Evolutionary conservation across 1,140 invertebrate species (phyloP).

Genomic region (Pantala flavescens): DNA sequence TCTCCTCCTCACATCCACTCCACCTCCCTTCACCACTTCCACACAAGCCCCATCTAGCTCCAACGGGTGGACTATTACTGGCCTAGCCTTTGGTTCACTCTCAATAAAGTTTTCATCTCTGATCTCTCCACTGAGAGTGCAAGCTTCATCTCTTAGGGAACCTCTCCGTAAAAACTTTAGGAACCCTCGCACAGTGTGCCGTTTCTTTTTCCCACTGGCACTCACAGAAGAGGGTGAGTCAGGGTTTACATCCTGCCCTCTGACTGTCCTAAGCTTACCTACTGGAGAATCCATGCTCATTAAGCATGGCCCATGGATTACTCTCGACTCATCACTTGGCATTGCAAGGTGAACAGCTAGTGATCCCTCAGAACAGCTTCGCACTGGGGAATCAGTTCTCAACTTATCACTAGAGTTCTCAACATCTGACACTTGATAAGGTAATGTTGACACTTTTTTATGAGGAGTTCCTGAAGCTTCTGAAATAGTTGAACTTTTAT

Average conservation of each 20-base stretch:
- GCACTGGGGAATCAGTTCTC: neutral
- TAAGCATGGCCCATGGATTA: neutral
- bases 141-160: neutral
- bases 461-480: too few species aligned
- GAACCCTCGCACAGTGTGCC: neutral
- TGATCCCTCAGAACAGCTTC: neutral
- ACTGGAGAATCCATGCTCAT: neutral
- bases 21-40: constrained; percentile 55
- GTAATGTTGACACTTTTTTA: too few species aligned
- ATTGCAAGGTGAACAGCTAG: neutral
- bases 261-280: neutral
- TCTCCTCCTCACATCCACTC: neutral
- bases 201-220: neutral
- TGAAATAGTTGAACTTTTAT: neutral
- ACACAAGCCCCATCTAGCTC: constrained; percentile 67
- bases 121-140: neutral
- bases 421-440: too few species aligned
- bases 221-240: neutral
- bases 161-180: neutral
- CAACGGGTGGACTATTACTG: constrained; percentile 79
- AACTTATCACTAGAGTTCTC: too few species aligned
- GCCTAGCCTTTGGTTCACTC: constrained; percentile 28
- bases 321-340: neutral
- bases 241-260: neutral
- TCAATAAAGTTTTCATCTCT: neutral